Base-by-base conservation (phyloP, 2,797 vertebrate species). In the Chelon labrosus region DNA sequence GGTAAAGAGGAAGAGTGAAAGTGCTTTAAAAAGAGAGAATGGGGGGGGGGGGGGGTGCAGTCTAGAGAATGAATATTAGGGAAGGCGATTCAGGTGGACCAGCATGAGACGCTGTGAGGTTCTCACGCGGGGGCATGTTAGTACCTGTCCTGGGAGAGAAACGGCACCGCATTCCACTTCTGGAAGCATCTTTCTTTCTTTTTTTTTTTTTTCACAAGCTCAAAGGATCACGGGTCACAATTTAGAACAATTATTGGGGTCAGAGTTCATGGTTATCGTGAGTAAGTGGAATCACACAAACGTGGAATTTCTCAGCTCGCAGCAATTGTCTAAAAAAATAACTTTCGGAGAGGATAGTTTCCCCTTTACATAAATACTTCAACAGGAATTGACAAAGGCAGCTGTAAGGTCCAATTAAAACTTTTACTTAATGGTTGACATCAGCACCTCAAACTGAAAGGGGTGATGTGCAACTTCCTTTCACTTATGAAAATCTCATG, bases 161-260 rank as follows among this genome's bases (percentile, higher is more conserved):
- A 73, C 10, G 2, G 65, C 41, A 53, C 17, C 42, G 51, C 85
- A 89, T 91, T 90, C 82, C 85, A 75, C 50, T 70, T 81, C 84
- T 51, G 58, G 59, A 75, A 54, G 53, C 59, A 61, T 80, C 61
- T 61, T 57, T 67, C 71, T 86, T 65, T 78, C 66, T 75, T 80
- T 86, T 22, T n/a, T n/a, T 3, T 22, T 22, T 27, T 27, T 91
- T 90, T 88, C 85, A 86, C 74, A 11, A 82, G 85, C 77, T 74
- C 68, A 37, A 42, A 73, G 71, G 84, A 82, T 86, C 83, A 88
- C 49, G 75, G 92, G 88, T 92, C 87, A 90, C 79, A 88, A 85
- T 92, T 88, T 87, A 85, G 80, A 87, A 88, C 90, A 91, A 90
- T 93, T 91, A 91, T 80, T 82, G 74, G 79, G 89, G 80, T 90